phyloP scores from a whole-genome alignment of 2,797 vertebrate genomes.

The Dendrocincla fuliginosa region DNA sequence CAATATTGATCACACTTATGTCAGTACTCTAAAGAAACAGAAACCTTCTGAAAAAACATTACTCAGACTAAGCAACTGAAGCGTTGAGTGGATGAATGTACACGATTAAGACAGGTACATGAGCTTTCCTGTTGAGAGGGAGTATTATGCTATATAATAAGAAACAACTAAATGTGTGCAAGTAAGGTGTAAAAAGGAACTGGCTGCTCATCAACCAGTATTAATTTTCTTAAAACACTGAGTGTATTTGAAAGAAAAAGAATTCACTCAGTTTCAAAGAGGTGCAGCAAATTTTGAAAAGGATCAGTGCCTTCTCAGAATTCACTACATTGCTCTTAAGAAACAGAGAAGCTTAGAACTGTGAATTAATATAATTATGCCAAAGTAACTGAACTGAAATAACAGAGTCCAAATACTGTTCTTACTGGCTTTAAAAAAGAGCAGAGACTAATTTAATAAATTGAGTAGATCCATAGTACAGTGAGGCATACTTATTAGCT shows the following conservation, averaged over 20 bases:
- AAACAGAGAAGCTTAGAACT: neutral
- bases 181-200: neutral
- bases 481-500: neutral
- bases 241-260: neutral
- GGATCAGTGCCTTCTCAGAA: neutral
- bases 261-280: neutral
- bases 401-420: neutral
- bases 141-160: neutral
- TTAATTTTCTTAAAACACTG: neutral
- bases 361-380: neutral
- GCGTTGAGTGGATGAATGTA: neutral
- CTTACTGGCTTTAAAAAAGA: neutral
- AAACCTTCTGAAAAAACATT: neutral
- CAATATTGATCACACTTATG: neutral
- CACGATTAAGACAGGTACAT: neutral
- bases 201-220: neutral
- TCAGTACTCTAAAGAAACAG: neutral
- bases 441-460: neutral
- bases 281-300: neutral
- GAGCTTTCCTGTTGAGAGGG: neutral
- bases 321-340: neutral
- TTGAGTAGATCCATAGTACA: neutral
- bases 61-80: neutral
- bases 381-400: neutral
- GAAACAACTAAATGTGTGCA: neutral